phyloP scores from a whole-genome alignment of 2,113 vertebrate species.

The Phrynosoma blainvillii region DNA sequence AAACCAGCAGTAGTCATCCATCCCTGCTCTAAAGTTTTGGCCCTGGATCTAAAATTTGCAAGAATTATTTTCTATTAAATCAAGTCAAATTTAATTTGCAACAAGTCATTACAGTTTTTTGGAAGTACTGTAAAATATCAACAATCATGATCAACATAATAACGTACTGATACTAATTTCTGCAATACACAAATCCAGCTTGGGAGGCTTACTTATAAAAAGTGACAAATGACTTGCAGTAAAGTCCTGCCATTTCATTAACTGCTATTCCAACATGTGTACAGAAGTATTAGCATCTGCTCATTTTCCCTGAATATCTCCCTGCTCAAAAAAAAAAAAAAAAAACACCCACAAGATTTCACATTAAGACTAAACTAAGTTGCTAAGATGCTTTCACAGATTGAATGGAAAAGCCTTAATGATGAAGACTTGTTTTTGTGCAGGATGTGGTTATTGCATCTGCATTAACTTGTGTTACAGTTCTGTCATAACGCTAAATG shows the following conservation, averaged over 20 bases:
- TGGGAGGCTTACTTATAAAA: background rate
- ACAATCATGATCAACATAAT: no score
- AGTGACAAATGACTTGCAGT: background rate
- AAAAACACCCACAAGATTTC: background rate
- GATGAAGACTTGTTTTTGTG: background rate
- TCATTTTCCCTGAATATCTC: no score
- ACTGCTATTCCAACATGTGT: background rate
- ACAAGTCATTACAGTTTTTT: no score
- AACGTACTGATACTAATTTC: no score
- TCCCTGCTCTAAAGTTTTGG: no score
- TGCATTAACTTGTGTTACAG: background rate
- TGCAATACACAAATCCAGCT: background rate
- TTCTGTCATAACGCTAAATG: background rate
- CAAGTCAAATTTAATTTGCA: no score
- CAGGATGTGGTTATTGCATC: background rate
- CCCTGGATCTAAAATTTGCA: no score
- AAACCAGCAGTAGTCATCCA: no score
- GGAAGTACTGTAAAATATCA: no score
- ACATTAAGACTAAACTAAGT: background rate
- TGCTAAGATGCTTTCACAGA: background rate
- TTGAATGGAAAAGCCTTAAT: background rate
- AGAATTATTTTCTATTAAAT: no score
- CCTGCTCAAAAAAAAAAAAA: no score
- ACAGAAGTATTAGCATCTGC: background rate
- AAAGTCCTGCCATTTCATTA: background rate